These are phyloP conservation scores for Darevskia nairensis DNA, from an alignment of 2,797 vertebrate genomes.

Conservation along the genomic window DNA sequence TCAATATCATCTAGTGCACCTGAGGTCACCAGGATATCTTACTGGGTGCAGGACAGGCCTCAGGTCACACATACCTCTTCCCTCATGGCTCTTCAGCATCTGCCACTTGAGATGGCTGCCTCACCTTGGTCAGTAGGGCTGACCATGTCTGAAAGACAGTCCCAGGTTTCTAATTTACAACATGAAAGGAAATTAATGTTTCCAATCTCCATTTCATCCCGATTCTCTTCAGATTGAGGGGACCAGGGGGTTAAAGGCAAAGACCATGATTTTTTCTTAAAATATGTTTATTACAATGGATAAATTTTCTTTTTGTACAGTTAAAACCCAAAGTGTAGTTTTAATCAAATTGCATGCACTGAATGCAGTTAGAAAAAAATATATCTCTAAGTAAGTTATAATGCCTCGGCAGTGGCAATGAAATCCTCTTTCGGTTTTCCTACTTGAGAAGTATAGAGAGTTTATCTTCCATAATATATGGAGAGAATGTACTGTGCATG, in stretches of 20 bases:
- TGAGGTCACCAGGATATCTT: too few relatives aligned
- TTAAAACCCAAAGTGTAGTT: constrained; percentile 41
- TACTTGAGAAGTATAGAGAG: constrained; percentile 44
- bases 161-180: constrained; percentile 26
- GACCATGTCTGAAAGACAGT: not conserved
- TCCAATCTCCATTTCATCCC: constrained; percentile 49
- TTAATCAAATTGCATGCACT: constrained; percentile 58
- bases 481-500: constrained; percentile 56
- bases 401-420: constrained; percentile 59
- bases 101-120: too few relatives aligned
- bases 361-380: constrained; percentile 44
- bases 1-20: too few relatives aligned
- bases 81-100: too few relatives aligned
- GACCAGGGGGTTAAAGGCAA: constrained; percentile 52
- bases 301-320: constrained; percentile 36
- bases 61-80: too few relatives aligned
- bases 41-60: too few relatives aligned
- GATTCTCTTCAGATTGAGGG: not conserved
- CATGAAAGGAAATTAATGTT: constrained; percentile 21
- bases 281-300: constrained; percentile 48
- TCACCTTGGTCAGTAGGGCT: too few relatives aligned
- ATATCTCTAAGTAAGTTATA: constrained; percentile 43
- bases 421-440: constrained; percentile 66
- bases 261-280: constrained; percentile 43
- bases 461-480: constrained; percentile 59